Evolutionary conservation across 2,888 invertebrate genomes (phyloP).

Genomic region (Cephus pulcher): DNA sequence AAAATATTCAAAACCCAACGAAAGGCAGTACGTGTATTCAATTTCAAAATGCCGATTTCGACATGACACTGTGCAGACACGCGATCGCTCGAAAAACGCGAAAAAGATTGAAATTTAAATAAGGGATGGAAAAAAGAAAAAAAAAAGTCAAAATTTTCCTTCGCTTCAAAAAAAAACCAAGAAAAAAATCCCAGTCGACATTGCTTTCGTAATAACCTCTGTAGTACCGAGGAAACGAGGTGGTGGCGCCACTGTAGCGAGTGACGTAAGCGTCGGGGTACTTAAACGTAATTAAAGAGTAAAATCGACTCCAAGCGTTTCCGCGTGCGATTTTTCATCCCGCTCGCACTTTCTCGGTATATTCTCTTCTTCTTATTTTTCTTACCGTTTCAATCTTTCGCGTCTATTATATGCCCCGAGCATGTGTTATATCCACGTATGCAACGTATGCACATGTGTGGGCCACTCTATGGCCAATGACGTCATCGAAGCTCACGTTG

Average conservation of each 20-base stretch:
- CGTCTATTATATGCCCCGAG: too few species aligned
- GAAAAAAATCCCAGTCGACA: too few species aligned
- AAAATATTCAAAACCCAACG: background rate
- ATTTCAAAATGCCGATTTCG: background rate
- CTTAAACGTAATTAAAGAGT: slow-evolving; percentile 49
- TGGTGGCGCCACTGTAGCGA: too few species aligned
- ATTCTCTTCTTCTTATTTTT: slow-evolving; percentile 18
- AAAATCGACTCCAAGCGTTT: slow-evolving; percentile 41
- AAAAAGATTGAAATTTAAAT: background rate
- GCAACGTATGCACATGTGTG: too few species aligned
- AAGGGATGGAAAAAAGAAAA: background rate
- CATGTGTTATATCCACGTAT: too few species aligned
- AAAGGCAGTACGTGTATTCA: background rate
- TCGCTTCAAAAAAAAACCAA: too few species aligned
- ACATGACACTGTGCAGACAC: too few species aligned
- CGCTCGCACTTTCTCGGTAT: too few species aligned
- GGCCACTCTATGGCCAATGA: background rate
- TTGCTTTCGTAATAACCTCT: too few species aligned
- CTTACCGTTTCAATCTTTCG: slow-evolving; percentile 16
- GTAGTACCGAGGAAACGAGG: too few species aligned
- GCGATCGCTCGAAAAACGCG: background rate
- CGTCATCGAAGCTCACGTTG: background rate
- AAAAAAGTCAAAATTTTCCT: too few species aligned
- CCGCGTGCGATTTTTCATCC: slow-evolving; percentile 36
- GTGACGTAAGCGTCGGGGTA: slow-evolving; percentile 23